Evolutionary conservation across 2,113 vertebrate genomes (phyloP).

Genomic region (Phasianus colchicus): DNA sequence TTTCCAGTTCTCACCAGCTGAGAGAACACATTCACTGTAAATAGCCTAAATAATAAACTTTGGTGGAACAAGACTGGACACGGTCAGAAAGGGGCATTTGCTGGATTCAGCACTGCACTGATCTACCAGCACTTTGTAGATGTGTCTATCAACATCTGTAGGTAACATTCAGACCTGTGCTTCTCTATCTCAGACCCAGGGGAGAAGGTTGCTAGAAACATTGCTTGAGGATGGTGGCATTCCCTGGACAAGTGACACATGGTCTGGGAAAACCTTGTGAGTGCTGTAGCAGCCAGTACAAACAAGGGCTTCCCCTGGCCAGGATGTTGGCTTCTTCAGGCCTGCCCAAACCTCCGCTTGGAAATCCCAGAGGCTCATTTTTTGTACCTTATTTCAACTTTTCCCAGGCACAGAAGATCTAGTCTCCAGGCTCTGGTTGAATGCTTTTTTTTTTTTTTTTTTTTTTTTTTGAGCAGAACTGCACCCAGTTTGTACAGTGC

Average conservation of each 20-base stretch:
- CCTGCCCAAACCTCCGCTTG: neutral
- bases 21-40: neutral
- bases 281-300: neutral
- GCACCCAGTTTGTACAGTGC: neutral
- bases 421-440: neutral
- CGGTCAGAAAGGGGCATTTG: neutral
- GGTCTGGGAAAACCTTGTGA: neutral
- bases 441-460: neutral
- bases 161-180: neutral
- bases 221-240: neutral
- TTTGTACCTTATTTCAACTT: neutral
- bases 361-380: neutral
- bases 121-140: neutral
- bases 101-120: neutral
- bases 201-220: neutral
- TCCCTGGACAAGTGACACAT: neutral
- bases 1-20: neutral
- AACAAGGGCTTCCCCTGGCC: neutral
- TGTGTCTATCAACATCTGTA: neutral
- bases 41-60: neutral
- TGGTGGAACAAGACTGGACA: neutral
- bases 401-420: neutral
- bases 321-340: neutral
- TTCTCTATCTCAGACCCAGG: neutral
- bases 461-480: neutral